Evolutionary conservation across 1,140 invertebrate species (phyloP), one percentile per base, ranked within the genome.

Genomic region (Centruroides vittatus): DNA sequence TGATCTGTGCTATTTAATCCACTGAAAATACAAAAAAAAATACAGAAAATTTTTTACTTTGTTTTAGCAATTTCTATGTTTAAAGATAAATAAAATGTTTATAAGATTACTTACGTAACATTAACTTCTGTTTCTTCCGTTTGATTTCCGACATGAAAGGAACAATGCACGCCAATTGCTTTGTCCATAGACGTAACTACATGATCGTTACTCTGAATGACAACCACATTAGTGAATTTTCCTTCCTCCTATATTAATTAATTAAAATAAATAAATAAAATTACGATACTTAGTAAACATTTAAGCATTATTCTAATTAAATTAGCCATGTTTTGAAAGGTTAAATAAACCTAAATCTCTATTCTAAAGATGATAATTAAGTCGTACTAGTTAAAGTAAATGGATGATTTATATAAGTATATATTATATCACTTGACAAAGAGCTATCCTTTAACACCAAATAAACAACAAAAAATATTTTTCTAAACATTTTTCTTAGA

Each of bases 201-300:
- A 3, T 66, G 62, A 13, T 68, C 67, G 46, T 68, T 68, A 49
- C 64, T 67, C 51, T 68, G 66, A 47, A 68, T 68, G 3, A 68
- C 64, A 10, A 67, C 35, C 23, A 66, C 61, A 56, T 68, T 68
- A 7, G 57, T 59, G 41, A 68, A 68, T 47, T 64, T 68, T 41
- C 67, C 67, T 65, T 68, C 66, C 52, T 60, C 61, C 66, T 67
- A 13, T 48, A 8, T 10, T 57, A 57, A 57, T 57, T 7, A 23
- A 34, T 34, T 23, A 47, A 11, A 57, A 54, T 54, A 3, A 12
- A 8, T 8, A n/a, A 41, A 47, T 56, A 7, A 4, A 12, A n/a
- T 41, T 10, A 3, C 23, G 34, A 34, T 35, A 23, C 3, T 50
- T 58, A 10, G 41, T 47, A 36, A 56, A 47, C 23, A 23, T 23